Conservation (phyloP, 2,113 vertebrate species). For the Merops nubicus region DNA sequence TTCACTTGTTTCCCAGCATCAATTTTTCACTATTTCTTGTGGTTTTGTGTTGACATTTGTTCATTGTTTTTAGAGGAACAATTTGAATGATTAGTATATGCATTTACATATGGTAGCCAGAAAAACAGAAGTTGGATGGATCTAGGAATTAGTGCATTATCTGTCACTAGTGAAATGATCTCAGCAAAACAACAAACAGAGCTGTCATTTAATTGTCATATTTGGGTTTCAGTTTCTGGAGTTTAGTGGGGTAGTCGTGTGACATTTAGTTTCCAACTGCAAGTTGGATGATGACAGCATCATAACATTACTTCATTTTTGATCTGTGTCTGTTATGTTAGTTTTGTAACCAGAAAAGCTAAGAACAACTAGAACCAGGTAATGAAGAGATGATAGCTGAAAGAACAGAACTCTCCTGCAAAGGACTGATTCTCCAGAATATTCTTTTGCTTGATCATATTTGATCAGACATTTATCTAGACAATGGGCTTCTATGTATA, state of each 20-base stretch:
- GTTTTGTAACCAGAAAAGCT: background rate
- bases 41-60: background rate
- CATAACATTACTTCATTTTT: background rate
- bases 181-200: background rate
- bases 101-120: background rate
- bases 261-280: background rate
- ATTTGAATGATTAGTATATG: background rate
- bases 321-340: background rate
- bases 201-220: background rate
- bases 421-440: background rate
- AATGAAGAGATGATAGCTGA: background rate
- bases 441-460: slow-evolving; percentile 4
- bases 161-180: background rate
- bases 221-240: background rate
- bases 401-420: background rate
- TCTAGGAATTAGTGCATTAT: background rate
- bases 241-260: background rate
- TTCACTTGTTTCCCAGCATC: background rate
- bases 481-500: background rate
- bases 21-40: background rate
- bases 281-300: background rate
- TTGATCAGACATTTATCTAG: slow-evolving; percentile 39
- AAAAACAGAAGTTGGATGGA: background rate
- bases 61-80: background rate
- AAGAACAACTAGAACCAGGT: background rate